Percentiles rank a stretch among this genome's conserved stretches.
Evolutionary conservation across 2,888 invertebrate species (phyloP).

Genomic region (Aelia acuminata): DNA sequence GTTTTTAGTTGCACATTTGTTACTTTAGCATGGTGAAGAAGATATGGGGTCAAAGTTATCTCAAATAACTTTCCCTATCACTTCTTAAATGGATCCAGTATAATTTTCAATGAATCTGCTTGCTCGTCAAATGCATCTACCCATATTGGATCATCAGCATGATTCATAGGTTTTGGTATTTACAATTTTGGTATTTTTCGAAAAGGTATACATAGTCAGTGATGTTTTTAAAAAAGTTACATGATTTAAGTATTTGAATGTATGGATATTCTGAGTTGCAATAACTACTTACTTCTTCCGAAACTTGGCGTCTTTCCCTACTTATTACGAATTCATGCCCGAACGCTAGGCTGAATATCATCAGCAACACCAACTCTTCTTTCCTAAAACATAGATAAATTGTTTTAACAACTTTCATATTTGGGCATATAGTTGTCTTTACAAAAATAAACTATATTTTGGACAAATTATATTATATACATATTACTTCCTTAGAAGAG

Average conservation of each 20-base stretch:
- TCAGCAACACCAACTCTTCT: background rate
- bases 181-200: too few relatives aligned
- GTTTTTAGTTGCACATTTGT: too few relatives aligned
- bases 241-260: background rate
- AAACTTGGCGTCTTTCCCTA: background rate
- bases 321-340: slow-evolving; percentile 9
- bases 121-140: too few relatives aligned
- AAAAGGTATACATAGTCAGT: too few relatives aligned
- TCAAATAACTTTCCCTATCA: too few relatives aligned
- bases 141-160: too few relatives aligned
- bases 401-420: background rate
- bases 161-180: too few relatives aligned
- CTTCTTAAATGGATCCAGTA: too few relatives aligned
- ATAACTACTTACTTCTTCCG: slow-evolving; percentile 3
- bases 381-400: slow-evolving; percentile 15
- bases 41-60: too few relatives aligned
- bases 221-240: too few relatives aligned
- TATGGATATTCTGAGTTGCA: background rate
- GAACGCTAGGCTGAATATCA: background rate
- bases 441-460: background rate
- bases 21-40: too few relatives aligned
- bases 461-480: background rate
- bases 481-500: background rate
- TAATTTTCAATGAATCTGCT: too few relatives aligned
- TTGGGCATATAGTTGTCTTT: background rate